These are phyloP conservation scores for Nipponacmea schrenckii DNA, from an alignment of 2,888 invertebrate species.

Conservation along the genomic window DNA sequence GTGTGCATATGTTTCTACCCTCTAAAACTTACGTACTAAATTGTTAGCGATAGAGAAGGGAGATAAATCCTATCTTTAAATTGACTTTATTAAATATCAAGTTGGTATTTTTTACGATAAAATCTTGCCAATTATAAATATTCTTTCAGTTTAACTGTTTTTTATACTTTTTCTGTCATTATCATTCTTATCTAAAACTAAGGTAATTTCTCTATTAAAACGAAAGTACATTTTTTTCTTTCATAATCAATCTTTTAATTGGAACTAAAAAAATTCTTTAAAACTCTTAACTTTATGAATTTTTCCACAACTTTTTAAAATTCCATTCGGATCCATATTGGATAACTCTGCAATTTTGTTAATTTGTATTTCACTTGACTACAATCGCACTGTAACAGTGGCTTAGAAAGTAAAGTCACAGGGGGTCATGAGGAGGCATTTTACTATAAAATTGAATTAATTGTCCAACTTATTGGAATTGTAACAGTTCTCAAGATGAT, in stretches of 20 bases:
- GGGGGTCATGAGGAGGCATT: constrained; percentile 21
- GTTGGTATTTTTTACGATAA: background rate
- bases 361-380: too few relatives aligned
- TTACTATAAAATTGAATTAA: constrained; percentile 24
- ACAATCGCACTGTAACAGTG: background rate
- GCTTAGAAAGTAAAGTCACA: constrained; percentile 9
- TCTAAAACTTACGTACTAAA: too few relatives aligned
- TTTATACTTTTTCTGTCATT: background rate
- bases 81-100: background rate
- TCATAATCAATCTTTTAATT: too few relatives aligned
- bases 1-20: background rate
- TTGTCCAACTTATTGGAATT: constrained; percentile 22
- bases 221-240: too few relatives aligned
- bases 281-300: too few relatives aligned
- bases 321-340: too few relatives aligned
- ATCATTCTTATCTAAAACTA: constrained; percentile 2
- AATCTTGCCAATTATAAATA: background rate
- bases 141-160: background rate
- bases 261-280: too few relatives aligned
- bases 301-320: too few relatives aligned
- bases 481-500: constrained; percentile 12
- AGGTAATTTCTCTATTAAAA: constrained; percentile 6
- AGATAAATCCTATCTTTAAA: background rate
- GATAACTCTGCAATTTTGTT: too few relatives aligned
- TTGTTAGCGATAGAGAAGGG: too few relatives aligned